Evolutionary conservation across 2,113 vertebrate species (phyloP), one percentile per base, ranked within the genome.

Genomic region (Stictonetta naevosa): DNA sequence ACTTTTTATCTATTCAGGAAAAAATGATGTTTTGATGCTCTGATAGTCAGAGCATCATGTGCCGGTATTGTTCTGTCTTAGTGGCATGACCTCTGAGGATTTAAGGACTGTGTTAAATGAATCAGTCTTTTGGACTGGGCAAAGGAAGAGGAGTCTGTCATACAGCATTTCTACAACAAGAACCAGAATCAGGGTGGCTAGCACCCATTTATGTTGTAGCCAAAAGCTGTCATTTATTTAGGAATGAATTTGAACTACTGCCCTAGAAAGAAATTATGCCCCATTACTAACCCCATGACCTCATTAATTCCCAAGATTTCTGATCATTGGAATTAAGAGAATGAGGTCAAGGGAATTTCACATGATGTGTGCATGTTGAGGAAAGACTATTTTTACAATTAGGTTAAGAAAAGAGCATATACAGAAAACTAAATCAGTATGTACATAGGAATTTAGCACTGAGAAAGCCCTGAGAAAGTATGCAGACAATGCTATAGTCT

Each of bases 61-160:
- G 50, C n/a, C 23, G 25, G 3, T 71, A 46, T n/a, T 17, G 2
- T 4, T 50, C 40, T 82, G 15, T 50, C 34, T 59, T 44, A 38
- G 38, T 52, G 5, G 6, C 71, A 18, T 78, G 28, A 20, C 3
- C 3, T 20, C 25, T 10, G 25, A 75, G 14, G 11, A 50, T 48
- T 66, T 58, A 48, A n/a, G 19, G 76, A 13, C 53, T 82, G 10
- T 36, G 11, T 29, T 13, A 23, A 67, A 29, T 9, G 3, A 67
- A 67, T 3, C 20, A 33, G 14, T 72, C 2, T 46, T 64, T 92
- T 84, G 40, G 77, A 84, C 11, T n/a, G 42, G 62, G 53, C 3
- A 66, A 74, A 66, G n/a, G 18, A 46, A 13, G 26, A 14, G 5
- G 6, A 72, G 2, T 42, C 58, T 87, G 31, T 56, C 0, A 0